A percentile compares a stretch with the other conserved stretches of the same genome.
These are phyloP conservation scores for Zonitis immaculata DNA, from an alignment of 2,888 invertebrate genomes.

Conservation along the genomic window DNA sequence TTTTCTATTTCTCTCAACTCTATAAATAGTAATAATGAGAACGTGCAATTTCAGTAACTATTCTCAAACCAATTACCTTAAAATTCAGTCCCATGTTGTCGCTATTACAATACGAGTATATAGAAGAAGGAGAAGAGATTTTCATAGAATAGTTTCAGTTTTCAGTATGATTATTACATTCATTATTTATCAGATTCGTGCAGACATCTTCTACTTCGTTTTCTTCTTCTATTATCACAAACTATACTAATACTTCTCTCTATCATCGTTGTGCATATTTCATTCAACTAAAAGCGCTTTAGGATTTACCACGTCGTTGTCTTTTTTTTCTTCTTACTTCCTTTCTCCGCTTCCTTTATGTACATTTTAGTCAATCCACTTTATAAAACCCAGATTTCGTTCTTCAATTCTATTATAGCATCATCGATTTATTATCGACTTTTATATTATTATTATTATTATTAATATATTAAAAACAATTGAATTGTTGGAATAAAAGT, in stretches of 20 bases:
- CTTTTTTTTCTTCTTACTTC: neutral
- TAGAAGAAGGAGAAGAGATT: neutral
- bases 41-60: neutral
- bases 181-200: slow-evolving; percentile 27
- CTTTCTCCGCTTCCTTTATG: neutral
- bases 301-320: slow-evolving; percentile 5
- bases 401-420: neutral
- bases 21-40: no score
- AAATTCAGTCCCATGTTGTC: neutral
- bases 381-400: neutral
- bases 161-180: slow-evolving; percentile 30
- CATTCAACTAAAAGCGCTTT: slow-evolving; percentile 13
- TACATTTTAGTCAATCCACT: slow-evolving; percentile 10
- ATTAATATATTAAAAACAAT: slow-evolving; percentile 32
- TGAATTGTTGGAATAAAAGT: slow-evolving; percentile 31
- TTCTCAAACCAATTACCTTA: neutral
- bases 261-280: slow-evolving; percentile 13
- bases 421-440: neutral
- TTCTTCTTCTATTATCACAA: neutral
- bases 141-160: slow-evolving; percentile 28
- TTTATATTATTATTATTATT: no score
- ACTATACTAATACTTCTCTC: neutral
- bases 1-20: no score
- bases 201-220: slow-evolving; percentile 3
- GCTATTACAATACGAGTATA: neutral